Conservation (phyloP, 2,888 invertebrate genomes). For the Zaprionus bogoriensis region DNA sequence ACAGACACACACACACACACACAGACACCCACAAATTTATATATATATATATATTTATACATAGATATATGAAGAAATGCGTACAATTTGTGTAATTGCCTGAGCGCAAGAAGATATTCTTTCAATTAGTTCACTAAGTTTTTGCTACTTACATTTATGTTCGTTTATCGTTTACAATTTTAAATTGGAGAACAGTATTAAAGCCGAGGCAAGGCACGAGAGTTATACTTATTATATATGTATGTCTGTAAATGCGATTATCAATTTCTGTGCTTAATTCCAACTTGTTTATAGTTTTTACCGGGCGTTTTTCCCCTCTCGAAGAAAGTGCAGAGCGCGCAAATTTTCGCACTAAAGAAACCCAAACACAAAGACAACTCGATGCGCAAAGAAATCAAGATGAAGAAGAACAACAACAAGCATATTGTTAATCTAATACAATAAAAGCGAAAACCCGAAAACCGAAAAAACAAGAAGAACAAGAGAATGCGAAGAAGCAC, state of each 20-base stretch:
- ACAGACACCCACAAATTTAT: constrained; percentile 8
- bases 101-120: constrained; percentile 30
- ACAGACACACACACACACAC: not conserved
- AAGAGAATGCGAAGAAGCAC: not conserved
- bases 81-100: constrained; percentile 28
- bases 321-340: constrained; percentile 27
- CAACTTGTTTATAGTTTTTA: constrained; percentile 60
- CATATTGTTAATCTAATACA: constrained; percentile 40
- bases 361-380: constrained; percentile 31
- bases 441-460: constrained; percentile 35
- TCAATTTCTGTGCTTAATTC: constrained; percentile 61
- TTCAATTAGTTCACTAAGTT: constrained; percentile 55
- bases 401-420: not conserved
- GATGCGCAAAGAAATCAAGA: constrained; percentile 42
- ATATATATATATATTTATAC: constrained; percentile 16
- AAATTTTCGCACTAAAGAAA: no score
- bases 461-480: constrained; percentile 9
- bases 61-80: not conserved
- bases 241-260: constrained; percentile 33
- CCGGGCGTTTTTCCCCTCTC: constrained; percentile 12
- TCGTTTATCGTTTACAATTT: constrained; percentile 64
- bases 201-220: constrained; percentile 61
- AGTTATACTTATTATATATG: constrained; percentile 31
- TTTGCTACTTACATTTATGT: constrained; percentile 54
- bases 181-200: constrained; percentile 75